Base-by-base conservation (phyloP, 1,140 invertebrate species). In the Wiebesia pumilae region DNA sequence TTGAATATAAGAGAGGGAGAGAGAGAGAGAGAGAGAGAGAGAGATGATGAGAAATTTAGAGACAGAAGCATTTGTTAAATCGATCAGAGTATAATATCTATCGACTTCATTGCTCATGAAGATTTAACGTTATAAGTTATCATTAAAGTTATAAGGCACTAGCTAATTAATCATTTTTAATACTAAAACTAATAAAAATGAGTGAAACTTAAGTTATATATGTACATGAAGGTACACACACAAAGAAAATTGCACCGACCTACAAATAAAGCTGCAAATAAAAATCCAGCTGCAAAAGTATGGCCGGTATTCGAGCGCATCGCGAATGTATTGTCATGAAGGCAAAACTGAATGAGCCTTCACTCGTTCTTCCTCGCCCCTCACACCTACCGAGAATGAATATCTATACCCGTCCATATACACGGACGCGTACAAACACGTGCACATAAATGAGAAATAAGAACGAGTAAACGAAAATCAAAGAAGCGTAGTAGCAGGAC, bases 401-500 rank as follows among this genome's bases (percentile, higher is more conserved):
- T 80, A 85, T 85, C 30, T 33, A 27, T 33, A 40, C 21, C 43
- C 30, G 24, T 3, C 35, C 33, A 14, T 67, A 3, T 24, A 58
- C 21, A 27, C 82, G 27, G n/a, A 10, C 14, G n/a, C 35, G 9
- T 40, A 33, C 58, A 43, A 35, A 62, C 0, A 80, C 21, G 21
- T 21, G 19, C 16, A n/a, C 30, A 80, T 2, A 47, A 81, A n/a
- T 24, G 73, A 88, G 83, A 89, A 88, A 84, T 38, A 85, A 80
- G 84, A 89, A 88, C 82, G 33, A 85, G 71, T 43, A 75, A 75
- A 75, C 71, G 71, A 75, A 75, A 75, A 75, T 75, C 71, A 75
- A 75, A 75, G 71, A 88, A 65, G 58, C 73, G 81, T 80, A 65
- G 58, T 67, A 78, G 84, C 33, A 82, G 84, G 81, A 88, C 71